These are phyloP conservation scores for Apteryx owenii DNA, from an alignment of 2,113 vertebrate genomes.

Conservation along the genomic window DNA sequence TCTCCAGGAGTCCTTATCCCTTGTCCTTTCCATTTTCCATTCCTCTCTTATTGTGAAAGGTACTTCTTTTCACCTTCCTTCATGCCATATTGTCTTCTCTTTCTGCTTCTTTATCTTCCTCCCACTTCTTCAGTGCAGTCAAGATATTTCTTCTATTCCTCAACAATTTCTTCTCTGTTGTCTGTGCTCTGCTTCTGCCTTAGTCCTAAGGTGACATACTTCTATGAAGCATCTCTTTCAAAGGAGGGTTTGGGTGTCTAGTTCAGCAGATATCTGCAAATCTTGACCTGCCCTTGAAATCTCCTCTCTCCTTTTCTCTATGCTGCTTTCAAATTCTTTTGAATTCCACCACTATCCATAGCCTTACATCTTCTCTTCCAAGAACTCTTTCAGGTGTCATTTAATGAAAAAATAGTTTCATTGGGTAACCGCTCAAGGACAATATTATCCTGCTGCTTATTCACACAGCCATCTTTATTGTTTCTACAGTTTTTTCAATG, in stretches of 20 bases:
- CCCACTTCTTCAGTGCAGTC: background rate
- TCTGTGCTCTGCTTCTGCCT: background rate
- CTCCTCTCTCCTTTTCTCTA: background rate
- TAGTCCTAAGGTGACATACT: background rate
- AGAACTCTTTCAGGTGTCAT: background rate
- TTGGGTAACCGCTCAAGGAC: background rate
- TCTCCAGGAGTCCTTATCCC: background rate
- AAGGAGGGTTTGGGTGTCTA: accelerated
- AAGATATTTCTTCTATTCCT: background rate
- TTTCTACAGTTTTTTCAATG: background rate
- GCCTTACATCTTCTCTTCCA: background rate
- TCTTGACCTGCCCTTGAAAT: background rate
- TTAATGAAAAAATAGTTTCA: background rate
- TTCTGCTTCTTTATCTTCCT: background rate
- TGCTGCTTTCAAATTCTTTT: background rate
- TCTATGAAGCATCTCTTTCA: background rate
- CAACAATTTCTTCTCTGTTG: background rate
- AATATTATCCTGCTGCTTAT: background rate
- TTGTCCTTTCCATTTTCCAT: background rate
- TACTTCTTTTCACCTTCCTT: background rate
- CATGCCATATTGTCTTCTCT: background rate
- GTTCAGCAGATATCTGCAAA: background rate
- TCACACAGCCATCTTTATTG: background rate
- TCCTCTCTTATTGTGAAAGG: background rate
- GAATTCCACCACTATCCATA: background rate